Percentiles rank a stretch among this genome's conserved stretches.
Conservation (phyloP, 92 coral and sea anemone species). For the Parazoanthus atlanticus region DNA sequence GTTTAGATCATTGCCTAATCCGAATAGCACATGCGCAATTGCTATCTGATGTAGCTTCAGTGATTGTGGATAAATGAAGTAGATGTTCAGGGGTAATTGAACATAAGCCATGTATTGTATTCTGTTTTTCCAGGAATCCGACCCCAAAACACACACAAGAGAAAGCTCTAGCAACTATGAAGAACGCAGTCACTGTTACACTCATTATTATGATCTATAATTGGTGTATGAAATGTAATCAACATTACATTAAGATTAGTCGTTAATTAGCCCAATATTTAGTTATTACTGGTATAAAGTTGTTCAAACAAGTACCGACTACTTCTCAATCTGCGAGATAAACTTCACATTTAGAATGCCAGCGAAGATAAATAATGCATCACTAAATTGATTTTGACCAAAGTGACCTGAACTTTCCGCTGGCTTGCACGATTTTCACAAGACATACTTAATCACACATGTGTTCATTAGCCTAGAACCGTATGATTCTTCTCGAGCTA, state of each 20-base stretch:
- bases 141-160: slow-evolving; percentile 15
- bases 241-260: neutral
- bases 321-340: neutral
- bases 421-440: neutral
- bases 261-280: neutral
- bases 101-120: slow-evolving; percentile 3
- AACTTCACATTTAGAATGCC: neutral
- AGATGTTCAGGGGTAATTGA: slow-evolving; percentile 4
- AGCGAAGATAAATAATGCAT: neutral
- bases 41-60: neutral
- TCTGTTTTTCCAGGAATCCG: slow-evolving; percentile 40
- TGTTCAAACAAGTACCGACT: neutral
- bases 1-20: neutral
- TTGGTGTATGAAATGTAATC: neutral
- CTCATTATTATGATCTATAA: neutral
- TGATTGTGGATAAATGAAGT: neutral
- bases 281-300: neutral
- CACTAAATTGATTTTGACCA: neutral
- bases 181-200: neutral
- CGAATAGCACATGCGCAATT: slow-evolving; percentile 27
- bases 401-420: neutral
- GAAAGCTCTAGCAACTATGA: neutral
- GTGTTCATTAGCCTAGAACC: neutral
- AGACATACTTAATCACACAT: neutral
- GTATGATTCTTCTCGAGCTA: neutral